Evolutionary conservation across 2,888 invertebrate genomes (phyloP).

Genomic region (Trimorus sp.): DNA sequence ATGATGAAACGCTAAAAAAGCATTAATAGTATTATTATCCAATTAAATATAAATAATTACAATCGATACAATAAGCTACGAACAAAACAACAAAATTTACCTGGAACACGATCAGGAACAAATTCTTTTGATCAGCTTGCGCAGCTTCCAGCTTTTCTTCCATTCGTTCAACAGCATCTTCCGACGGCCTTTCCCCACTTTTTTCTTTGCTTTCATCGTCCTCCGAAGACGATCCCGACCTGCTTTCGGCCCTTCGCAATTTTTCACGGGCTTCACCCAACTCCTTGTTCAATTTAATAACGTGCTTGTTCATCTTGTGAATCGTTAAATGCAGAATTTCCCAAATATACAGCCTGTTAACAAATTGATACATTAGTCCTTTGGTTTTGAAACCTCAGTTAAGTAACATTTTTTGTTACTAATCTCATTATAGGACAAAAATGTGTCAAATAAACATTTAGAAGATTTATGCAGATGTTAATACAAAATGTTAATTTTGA

Average conservation of each 20-base stretch:
- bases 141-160: slow-evolving; percentile 97
- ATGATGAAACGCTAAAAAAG: no score
- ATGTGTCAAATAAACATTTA: no score
- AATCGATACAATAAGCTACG: slow-evolving; percentile 94
- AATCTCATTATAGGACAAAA: no score
- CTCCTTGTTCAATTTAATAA: slow-evolving; percentile 91
- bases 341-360: slow-evolving; percentile 93
- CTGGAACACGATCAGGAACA: slow-evolving; percentile 98
- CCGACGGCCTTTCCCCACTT: slow-evolving; percentile 86
- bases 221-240: slow-evolving; percentile 90
- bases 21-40: no score
- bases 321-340: slow-evolving; percentile 98
- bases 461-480: no score
- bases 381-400: no score
- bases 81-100: slow-evolving; percentile 74
- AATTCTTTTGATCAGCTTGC: slow-evolving; percentile 97
- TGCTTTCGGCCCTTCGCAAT: slow-evolving; percentile 90
- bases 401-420: no score
- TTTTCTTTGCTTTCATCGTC: slow-evolving; percentile 84
- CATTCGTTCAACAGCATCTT: slow-evolving; percentile 96
- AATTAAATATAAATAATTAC: slow-evolving; percentile 92
- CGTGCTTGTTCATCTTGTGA: slow-evolving; percentile 98
- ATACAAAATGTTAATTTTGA: no score
- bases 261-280: slow-evolving; percentile 93
- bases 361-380: no score